Percentiles rank a stretch among this genome's conserved stretches.
Conservation (phyloP, 2,113 vertebrate genomes). For the Stigmatopora nigra region DNA sequence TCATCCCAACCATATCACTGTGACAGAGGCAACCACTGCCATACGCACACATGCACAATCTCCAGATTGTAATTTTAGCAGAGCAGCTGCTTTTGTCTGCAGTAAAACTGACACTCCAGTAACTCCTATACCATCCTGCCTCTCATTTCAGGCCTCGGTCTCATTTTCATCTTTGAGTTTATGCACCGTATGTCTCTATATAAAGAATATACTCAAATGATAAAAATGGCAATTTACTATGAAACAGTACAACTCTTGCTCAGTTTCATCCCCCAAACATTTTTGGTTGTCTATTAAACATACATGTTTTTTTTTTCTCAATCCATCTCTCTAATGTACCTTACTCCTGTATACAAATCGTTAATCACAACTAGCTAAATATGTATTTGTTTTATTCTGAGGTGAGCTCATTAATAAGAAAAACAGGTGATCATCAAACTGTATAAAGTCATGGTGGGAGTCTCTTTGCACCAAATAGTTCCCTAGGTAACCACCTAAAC, state of each 20-base stretch:
- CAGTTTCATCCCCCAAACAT: background rate
- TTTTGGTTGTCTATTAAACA: too few relatives aligned
- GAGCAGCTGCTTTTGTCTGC: conserved; percentile 47
- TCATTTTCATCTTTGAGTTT: background rate
- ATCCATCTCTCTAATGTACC: background rate
- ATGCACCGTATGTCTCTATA: background rate
- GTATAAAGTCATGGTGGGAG: background rate
- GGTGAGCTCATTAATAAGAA: background rate
- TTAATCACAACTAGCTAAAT: background rate
- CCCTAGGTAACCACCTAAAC: conserved; percentile 22
- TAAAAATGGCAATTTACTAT: background rate
- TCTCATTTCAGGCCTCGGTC: background rate
- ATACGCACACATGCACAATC: conserved; percentile 8
- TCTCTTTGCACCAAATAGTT: conserved; percentile 8
- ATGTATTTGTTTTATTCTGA: background rate
- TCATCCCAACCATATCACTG: conserved; percentile 1
- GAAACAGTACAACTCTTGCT: background rate
- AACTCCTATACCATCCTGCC: conserved; percentile 7
- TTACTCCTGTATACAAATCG: background rate
- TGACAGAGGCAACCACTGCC: conserved; percentile 20
- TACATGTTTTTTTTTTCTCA: too few relatives aligned
- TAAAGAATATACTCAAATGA: background rate
- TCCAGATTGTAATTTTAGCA: conserved; percentile 40
- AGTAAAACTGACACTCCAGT: conserved; percentile 33
- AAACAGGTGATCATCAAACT: background rate